Evolutionary conservation across 1,140 invertebrate species (phyloP), one percentile per base, ranked within the genome.

Genomic region (Ganaspis sp.): DNA sequence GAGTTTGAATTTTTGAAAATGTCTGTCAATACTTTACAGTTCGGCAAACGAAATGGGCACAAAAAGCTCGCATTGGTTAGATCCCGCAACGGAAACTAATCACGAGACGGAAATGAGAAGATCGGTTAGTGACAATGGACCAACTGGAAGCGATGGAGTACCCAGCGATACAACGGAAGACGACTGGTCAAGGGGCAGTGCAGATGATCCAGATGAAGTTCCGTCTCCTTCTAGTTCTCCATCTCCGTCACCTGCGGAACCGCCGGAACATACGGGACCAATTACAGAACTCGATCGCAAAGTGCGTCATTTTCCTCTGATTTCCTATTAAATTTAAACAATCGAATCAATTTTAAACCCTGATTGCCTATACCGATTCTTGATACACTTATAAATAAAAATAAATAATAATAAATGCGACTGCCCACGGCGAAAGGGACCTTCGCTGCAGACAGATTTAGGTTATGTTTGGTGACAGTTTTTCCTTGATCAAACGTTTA

Each of bases 151-250:
- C 76, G 94, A 94, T 38, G 94, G 93, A 1, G 93, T 94, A 15
- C 93, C 93, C 26, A 94, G 94, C 85, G 94, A 92, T 85, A 93
- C 91, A 8, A 94, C 93, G 2, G 93, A 94, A 87, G 94, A 95
- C 85, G 93, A 94, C 72, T 95, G 94, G 94, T 94, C 94, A 73
- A 90, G 92, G 76, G 93, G 93, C 69, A 93, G 93, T 83, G 91
- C 92, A n/a, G 93, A 94, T 70, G 92, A 94, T 84, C 93, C 92
- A 3, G 92, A 93, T 75, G 89, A 93, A 73, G 89, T 90, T 9
- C 76, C 86, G 6, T 91, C 89, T 0, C 89, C 90, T 0, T 87
- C 85, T 8, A 91, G 81, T 58, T 92, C 90, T 38, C 90, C 90
- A 2, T 87, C 88, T 21, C 86, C 88, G 4, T 84, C 84, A 9